Conservation (phyloP, 2,888 invertebrate species). For the Ectobius pallidus region DNA sequence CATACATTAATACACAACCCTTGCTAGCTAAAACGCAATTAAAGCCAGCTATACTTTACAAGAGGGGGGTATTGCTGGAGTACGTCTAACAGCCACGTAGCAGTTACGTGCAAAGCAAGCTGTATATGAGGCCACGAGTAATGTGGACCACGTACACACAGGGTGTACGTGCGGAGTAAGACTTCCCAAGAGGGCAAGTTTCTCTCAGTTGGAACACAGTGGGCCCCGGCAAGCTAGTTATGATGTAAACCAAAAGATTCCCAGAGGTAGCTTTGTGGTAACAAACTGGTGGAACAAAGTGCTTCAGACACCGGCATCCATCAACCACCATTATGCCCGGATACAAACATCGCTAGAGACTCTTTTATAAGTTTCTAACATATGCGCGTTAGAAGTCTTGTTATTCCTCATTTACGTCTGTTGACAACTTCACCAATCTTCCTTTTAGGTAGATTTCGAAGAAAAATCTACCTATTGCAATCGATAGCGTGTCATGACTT, state of each 20-base stretch:
- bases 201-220: not conserved
- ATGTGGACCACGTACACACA: not conserved
- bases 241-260: not conserved
- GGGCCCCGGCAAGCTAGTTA: not conserved
- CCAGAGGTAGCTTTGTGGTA: not conserved
- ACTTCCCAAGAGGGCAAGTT: not conserved
- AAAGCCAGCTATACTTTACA: constrained; percentile 11
- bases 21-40: constrained; percentile 6
- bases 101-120: too few species aligned
- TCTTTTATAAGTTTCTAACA: too few species aligned
- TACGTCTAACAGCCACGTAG: not conserved
- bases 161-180: not conserved
- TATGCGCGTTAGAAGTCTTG: too few species aligned
- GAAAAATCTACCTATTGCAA: too few species aligned
- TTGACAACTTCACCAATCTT: too few species aligned
- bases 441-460: too few species aligned
- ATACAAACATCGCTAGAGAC: too few species aligned
- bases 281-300: not conserved
- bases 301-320: not conserved
- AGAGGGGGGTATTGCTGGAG: not conserved
- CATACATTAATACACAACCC: not conserved
- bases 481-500: too few species aligned
- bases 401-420: too few species aligned
- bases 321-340: too few species aligned
- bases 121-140: too few species aligned